These are phyloP conservation scores for Phoebastria nigripes DNA, from an alignment of 2,797 vertebrate species.

Conservation along the genomic window DNA sequence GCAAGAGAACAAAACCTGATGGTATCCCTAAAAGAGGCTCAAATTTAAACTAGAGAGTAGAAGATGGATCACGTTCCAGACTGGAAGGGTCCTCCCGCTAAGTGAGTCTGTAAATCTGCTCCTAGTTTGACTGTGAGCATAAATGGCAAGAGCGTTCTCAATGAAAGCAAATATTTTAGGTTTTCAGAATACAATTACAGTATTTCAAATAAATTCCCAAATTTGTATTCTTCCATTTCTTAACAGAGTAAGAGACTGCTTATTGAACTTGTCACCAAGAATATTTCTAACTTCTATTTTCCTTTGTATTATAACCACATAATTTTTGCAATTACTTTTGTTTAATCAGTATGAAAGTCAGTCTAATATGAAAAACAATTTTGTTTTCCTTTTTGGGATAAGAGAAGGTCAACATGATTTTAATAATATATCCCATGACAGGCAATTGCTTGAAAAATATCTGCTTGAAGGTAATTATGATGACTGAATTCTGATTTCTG, in stretches of 20 bases:
- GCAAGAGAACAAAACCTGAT: background rate
- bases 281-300: background rate
- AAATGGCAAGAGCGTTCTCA: rapidly evolving
- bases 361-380: background rate
- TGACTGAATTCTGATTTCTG: background rate
- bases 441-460: background rate
- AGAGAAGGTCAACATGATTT: background rate
- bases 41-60: background rate
- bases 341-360: background rate
- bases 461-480: background rate
- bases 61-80: background rate
- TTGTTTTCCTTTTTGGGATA: background rate
- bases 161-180: background rate
- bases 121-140: background rate
- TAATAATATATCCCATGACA: background rate
- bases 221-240: background rate
- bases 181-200: background rate
- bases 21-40: background rate
- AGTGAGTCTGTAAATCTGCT: background rate
- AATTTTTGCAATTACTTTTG: background rate
- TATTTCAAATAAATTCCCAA: background rate
- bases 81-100: background rate
- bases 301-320: background rate
- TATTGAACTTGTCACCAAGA: background rate
- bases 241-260: background rate